Base-by-base conservation (phyloP, 2,888 invertebrate species). In the Siphonodentalium dalli region DNA sequence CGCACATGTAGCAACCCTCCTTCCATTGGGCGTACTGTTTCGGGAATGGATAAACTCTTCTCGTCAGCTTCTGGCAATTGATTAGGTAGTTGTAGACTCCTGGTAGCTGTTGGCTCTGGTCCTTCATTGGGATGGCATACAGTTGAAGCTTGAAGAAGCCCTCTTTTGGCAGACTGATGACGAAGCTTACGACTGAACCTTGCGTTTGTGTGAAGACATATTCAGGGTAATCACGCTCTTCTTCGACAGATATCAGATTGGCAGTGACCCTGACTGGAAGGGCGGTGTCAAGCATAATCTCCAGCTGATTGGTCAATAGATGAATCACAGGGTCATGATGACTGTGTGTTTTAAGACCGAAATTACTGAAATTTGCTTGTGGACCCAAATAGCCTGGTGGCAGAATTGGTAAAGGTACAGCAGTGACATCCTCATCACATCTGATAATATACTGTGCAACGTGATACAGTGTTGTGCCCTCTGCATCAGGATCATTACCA, bases 21-120 rank as follows among this genome's bases (percentile, higher is more conserved):
- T 81, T 82, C 82, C 82, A 82, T 61, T 81, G 81, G 20, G 79
- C 79, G 41, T 80, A 82, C 68, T 82, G 82, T 63, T 80, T 78
- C 24, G 82, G 82, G 75, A 75, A 82, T 21, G 77, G 72, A 33
- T 65, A 60, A 9, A 68, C 65, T 21, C 58, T 54, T 49, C 70
- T 64, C 7, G 66, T 68, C 9, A 72, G 47, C 31, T 59, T 63
- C 54, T 63, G 62, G 51, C 78, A 78, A 65, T 77, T 73, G 65
- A 81, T 73, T 54, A 81, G 71, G 62, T 81, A 81, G 68, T 81
- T 81, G 68, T 75, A 81, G n/a, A 81, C 78, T 4, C 80, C 81
- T 6, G 81, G 81, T 33, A 81, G 65, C 52, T 77, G 75, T 61
- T 79, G 79, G 52, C 73, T 75, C 1, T 71, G 61, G 46, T 81